Evolutionary conservation across 2,797 vertebrate genomes (phyloP).

Genomic region (Borostomias antarcticus): DNA sequence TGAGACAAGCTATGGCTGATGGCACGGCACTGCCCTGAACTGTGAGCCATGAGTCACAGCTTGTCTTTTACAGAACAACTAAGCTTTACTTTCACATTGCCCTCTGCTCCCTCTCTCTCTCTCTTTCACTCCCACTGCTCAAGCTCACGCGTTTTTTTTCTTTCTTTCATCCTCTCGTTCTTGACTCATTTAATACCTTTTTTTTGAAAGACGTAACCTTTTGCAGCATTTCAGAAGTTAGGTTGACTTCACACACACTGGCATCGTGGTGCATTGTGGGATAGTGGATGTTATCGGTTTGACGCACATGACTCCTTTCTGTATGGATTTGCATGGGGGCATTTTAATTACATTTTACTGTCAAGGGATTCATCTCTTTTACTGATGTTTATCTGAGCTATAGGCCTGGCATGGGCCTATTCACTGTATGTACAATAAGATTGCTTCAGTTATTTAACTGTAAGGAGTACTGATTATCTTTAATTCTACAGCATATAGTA

Average conservation of each 20-base stretch:
- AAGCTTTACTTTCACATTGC: conserved; percentile 32
- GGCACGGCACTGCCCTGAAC: no score
- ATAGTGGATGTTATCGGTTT: conserved; percentile 77
- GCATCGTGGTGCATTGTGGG: conserved; percentile 88
- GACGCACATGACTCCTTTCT: conserved; percentile 65
- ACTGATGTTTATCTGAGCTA: background rate
- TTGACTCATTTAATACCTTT: conserved; percentile 53
- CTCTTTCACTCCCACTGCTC: conserved; percentile 53
- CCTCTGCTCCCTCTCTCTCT: conserved; percentile 32
- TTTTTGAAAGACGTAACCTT: conserved; percentile 58
- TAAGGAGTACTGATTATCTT: background rate
- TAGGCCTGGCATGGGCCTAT: background rate
- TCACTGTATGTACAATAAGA: background rate
- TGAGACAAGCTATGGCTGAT: no score
- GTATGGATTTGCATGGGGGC: conserved; percentile 77
- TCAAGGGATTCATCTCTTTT: conserved; percentile 1
- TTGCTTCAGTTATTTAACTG: background rate
- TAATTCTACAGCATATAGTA: background rate
- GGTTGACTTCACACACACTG: conserved; percentile 64
- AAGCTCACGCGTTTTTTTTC: conserved; percentile 40
- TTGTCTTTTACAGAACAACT: no score
- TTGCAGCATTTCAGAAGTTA: conserved; percentile 59
- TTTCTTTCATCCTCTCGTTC: conserved; percentile 44
- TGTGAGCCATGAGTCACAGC: no score
- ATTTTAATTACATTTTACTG: conserved; percentile 31